Base-by-base conservation (phyloP, 1,140 invertebrate species). In the Drosophila auraria region DNA sequence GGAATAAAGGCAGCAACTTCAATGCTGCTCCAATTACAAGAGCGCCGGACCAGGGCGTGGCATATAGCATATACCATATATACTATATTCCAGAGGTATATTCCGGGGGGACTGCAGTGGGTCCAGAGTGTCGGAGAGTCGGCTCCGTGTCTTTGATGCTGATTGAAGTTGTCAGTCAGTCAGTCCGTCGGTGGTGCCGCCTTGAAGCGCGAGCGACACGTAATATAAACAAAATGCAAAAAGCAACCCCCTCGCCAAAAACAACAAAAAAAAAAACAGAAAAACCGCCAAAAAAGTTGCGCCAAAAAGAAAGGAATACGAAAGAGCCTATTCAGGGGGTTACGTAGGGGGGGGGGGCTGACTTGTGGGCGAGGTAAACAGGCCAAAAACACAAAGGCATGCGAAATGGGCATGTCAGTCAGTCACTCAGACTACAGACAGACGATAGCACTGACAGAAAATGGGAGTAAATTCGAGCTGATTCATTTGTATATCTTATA, bases 191-290 rank as follows among this genome's bases (percentile, higher is more conserved):
- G 49, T 69, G 70, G 69, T 80, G 80, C 77, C 76, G 72, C 56
- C 62, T 80, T 80, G 69, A 80, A 60, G 78, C 69, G 47, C 69
- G 61, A 45, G 59, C 77, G 83, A 89, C 84, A 87, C 78, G 77
- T 89, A 87, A 83, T 87, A 87, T 78, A 89, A 87, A 87, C 83
- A 87, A 83, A 83, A 89, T 83, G 80, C 84, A 82, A 83, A 87
- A 80, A 68, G 61, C 61, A 71, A 71, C 64, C 64, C 63, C 68
- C 63, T 23, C 6, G 15, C 60, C 20, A 12, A 53, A 69, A 78
- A 70, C 62, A 49, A 66, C 20, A 12, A 53, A 69, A 78, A 70
- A 65, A 49, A 66, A 60, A 17, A 33, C 30, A 44, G 36, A 58
- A 63, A 69, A 44, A 27, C 14, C 23, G 20, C 65, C 51, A 44